Conservation (phyloP, 1,140 invertebrate genomes). For the Drosophila guanche region DNA sequence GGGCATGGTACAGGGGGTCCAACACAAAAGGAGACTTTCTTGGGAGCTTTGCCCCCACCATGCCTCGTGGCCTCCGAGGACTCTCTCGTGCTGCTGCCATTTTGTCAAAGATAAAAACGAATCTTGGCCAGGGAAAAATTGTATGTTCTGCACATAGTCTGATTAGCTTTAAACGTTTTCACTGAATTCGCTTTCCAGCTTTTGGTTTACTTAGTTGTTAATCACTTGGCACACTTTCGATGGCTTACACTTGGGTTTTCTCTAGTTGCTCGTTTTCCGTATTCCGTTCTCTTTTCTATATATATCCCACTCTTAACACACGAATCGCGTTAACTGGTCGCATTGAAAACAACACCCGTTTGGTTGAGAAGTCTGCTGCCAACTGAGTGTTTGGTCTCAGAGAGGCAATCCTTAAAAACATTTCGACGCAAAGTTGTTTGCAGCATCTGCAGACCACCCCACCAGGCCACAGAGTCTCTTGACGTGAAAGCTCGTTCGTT, state of each 20-base stretch:
- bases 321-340: conserved; percentile 16
- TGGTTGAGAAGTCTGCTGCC: conserved; percentile 68
- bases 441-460: conserved; percentile 54
- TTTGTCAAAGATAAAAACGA: conserved; percentile 63
- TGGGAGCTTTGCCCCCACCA: conserved; percentile 20
- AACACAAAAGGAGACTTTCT: conserved; percentile 15
- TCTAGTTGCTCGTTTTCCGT: background rate
- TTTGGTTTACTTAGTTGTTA: conserved; percentile 28
- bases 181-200: conserved; percentile 26
- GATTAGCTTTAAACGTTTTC: conserved; percentile 47
- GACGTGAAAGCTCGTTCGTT: conserved; percentile 41
- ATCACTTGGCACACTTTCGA: conserved; percentile 58
- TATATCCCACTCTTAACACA: conserved; percentile 37
- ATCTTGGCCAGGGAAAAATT: conserved; percentile 23
- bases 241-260: conserved; percentile 49
- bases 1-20: background rate
- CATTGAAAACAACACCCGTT: conserved; percentile 54
- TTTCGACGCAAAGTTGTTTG: conserved; percentile 55
- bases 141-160: conserved; percentile 6
- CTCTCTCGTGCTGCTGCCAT: conserved; percentile 42
- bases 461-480: conserved; percentile 11
- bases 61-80: conserved; percentile 11
- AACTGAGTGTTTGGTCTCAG: conserved; percentile 57
- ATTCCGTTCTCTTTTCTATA: conserved; percentile 20
- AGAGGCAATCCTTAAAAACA: conserved; percentile 76